Conservation (phyloP, 2,888 invertebrate species). For the Agrotis clavis region DNA sequence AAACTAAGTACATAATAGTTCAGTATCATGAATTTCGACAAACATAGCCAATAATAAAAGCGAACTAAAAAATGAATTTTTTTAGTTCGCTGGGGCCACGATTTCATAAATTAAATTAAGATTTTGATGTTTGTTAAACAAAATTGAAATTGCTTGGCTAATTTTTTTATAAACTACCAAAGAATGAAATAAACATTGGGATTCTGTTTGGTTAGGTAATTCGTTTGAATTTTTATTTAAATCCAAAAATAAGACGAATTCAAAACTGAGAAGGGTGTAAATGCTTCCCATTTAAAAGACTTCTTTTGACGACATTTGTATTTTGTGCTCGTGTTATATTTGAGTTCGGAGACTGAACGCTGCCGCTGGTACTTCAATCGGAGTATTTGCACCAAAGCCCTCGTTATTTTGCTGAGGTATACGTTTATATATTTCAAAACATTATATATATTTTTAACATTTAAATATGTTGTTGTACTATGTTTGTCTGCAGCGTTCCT, state of each 20-base stretch:
- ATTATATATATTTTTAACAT: too few relatives aligned
- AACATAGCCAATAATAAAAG: neutral
- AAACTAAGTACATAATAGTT: neutral
- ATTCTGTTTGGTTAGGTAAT: conserved; percentile 25
- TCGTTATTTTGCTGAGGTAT: neutral
- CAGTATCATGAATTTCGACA: neutral
- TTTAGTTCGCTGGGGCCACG: too few relatives aligned
- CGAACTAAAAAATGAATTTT: neutral
- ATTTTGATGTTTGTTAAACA: conserved; percentile 23
- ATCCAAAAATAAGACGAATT: conserved; percentile 9
- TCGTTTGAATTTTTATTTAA: conserved; percentile 27
- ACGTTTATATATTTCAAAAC: too few relatives aligned
- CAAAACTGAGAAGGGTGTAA: conserved; percentile 13
- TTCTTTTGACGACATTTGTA: neutral
- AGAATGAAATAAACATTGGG: conserved; percentile 32
- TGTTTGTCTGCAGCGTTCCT: too few relatives aligned
- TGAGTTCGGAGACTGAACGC: neutral
- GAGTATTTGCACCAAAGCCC: neutral
- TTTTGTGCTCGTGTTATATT: conserved; percentile 2
- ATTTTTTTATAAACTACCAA: conserved; percentile 34
- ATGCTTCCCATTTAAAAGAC: neutral
- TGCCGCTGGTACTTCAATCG: neutral
- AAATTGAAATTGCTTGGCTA: conserved; percentile 30
- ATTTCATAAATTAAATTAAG: conserved; percentile 36
- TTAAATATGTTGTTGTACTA: too few relatives aligned